Base-by-base conservation (phyloP, 2,797 vertebrate species). In the Syndactyla subalaris region DNA sequence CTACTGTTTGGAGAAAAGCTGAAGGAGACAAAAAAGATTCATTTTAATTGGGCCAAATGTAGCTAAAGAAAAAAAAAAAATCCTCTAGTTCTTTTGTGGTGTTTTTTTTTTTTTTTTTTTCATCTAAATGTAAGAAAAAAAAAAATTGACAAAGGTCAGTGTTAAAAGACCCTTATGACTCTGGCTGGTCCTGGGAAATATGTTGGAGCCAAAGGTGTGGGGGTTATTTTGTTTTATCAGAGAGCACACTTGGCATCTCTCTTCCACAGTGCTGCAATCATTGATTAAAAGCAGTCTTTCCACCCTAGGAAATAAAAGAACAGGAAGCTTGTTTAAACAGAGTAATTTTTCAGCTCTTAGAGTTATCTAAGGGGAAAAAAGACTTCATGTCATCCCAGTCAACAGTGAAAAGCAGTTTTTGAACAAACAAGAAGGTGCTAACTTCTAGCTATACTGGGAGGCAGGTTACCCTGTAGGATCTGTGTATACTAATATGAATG, bases 261-360 rank as follows among this genome's bases (percentile, higher is more conserved):
- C 32, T 86, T 82, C 62, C 55, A 70, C 20, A 62, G 54, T 38
- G 26, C 73, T 7, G 5, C 68, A 85, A 7, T 38, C 4, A 2
- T 80, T 88, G 68, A 90, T 84, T 93, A 84, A 93, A 92, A 86
- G 43, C 46, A 81, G 54, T 80, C 38, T 72, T 95, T 89, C 29
- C 51, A 75, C 66, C 18, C 39, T 66, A 86, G 48, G 24, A 95
- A 85, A 70, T 36, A 83, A 70, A 80, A 91, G 58, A 93, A 48
- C 29, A 81, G 82, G 66, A 81, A 84, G 59, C 91, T 92, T 90
- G 62, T 93, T 94, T 89, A 72, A 93, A 88, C 41, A 65, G 59
- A 71, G 29, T 68, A 38, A 75, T 91, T 94, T 93, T 95, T 92
- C 82, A 90, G 54, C 70, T 88, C 49, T 77, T 93, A 51, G 79